Conservation (phyloP, 1,140 invertebrate species). For the Pogonognathellus flavescens region DNA sequence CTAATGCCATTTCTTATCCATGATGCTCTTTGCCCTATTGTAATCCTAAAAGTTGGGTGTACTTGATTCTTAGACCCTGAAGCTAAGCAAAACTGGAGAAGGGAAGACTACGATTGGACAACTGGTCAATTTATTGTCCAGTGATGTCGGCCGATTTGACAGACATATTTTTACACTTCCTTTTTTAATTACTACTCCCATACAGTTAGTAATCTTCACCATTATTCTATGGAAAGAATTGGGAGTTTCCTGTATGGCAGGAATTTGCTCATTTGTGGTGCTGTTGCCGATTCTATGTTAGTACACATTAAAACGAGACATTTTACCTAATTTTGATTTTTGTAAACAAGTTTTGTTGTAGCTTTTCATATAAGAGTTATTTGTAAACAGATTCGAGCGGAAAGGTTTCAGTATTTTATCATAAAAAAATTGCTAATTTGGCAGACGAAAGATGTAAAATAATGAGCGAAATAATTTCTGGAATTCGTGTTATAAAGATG, state of each 20-base stretch:
- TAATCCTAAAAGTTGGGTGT: too few species aligned
- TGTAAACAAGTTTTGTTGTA: conserved; percentile 72
- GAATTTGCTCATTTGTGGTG: conserved; percentile 71
- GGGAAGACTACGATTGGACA: conserved; percentile 37
- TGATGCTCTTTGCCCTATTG: too few species aligned
- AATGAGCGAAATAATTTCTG: conserved; percentile 91
- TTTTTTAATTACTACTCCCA: conserved; percentile 71
- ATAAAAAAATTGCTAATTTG: conserved; percentile 77
- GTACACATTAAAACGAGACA: conserved; percentile 61
- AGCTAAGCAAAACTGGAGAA: conserved; percentile 29
- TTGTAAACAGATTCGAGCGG: conserved; percentile 72
- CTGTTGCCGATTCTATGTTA: conserved; percentile 72
- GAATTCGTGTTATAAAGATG: conserved; percentile 84
- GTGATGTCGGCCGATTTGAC: conserved; percentile 70
- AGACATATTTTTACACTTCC: conserved; percentile 70
- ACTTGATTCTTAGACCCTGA: conserved; percentile 22
- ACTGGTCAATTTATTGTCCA: conserved; percentile 50
- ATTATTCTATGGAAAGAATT: conserved; percentile 70
- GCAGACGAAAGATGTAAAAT: conserved; percentile 87
- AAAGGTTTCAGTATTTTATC: conserved; percentile 77
- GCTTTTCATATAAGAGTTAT: conserved; percentile 74
- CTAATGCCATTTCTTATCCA: too few species aligned
- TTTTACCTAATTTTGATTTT: too few species aligned
- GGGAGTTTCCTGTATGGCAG: conserved; percentile 70
- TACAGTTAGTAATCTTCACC: conserved; percentile 71